Percentiles rank a stretch among this genome's conserved stretches.
Evolutionary conservation across 2,797 vertebrate species (phyloP).

Genomic region (Cryptoprocta ferox): DNA sequence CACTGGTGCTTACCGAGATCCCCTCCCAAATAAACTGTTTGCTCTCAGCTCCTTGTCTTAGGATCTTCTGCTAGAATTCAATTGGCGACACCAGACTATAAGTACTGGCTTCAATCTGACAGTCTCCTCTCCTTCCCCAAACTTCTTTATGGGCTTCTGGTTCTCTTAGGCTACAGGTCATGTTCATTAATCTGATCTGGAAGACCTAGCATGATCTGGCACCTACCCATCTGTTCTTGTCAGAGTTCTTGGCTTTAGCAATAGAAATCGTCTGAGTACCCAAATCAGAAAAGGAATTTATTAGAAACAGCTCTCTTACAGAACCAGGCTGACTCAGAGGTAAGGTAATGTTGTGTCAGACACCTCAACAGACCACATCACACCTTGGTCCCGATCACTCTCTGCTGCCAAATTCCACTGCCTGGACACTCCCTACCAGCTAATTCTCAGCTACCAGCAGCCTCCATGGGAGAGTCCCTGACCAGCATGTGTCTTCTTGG

Average conservation of each 20-base stretch:
- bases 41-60: neutral
- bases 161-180: neutral
- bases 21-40: neutral
- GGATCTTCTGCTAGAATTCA: neutral
- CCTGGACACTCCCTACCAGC: neutral
- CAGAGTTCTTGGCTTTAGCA: neutral
- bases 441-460: neutral
- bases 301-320: neutral
- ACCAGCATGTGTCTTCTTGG: neutral
- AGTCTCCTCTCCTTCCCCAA: neutral
- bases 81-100: neutral
- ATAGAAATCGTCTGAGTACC: neutral
- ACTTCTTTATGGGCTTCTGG: neutral
- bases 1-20: neutral
- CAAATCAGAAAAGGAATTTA: slow-evolving; percentile 24
- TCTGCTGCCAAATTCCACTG: neutral
- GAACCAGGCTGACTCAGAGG: neutral
- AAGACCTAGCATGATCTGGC: neutral
- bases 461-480: neutral
- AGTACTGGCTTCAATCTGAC: neutral
- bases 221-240: neutral
- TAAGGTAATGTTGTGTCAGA: neutral
- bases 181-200: neutral
- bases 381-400: neutral
- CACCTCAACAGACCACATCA: too few relatives aligned